Conservation (phyloP, 2,797 vertebrate genomes). For the Paguma larvata region DNA sequence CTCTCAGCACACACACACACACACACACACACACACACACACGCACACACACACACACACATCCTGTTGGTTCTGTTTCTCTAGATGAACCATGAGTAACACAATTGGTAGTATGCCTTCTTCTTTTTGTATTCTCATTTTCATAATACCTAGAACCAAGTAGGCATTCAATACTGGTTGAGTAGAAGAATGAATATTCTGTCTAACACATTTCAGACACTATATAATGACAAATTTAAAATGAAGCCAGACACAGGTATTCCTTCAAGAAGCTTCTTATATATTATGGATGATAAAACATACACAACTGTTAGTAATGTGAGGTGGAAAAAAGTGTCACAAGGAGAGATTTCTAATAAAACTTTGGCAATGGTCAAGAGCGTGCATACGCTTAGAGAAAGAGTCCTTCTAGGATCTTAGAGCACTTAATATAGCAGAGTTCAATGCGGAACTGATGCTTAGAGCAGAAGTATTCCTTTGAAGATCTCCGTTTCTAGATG, state of each 20-base stretch:
- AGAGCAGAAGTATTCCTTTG: neutral
- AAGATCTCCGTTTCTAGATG: neutral
- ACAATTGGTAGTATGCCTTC: neutral
- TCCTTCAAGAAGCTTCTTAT: neutral
- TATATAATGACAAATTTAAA: neutral
- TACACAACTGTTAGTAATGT: conserved; percentile 1
- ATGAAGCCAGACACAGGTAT: neutral
- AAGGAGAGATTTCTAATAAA: neutral
- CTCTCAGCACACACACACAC: neutral
- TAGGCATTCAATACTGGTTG: neutral
- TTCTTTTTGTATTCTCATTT: neutral
- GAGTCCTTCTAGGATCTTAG: neutral
- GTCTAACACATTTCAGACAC: neutral
- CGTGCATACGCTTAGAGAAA: neutral
- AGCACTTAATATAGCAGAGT: neutral
- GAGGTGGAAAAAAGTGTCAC: neutral
- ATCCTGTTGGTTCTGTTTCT: neutral
- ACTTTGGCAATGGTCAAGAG: neutral
- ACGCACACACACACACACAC: neutral
- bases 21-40: too few species aligned
- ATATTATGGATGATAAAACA: neutral
- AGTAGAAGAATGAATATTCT: neutral
- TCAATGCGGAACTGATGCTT: neutral
- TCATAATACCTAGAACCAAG: neutral
- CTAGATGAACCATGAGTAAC: neutral